Conservation (phyloP, 2,113 vertebrate species). For the Salvelinus alpinus region DNA sequence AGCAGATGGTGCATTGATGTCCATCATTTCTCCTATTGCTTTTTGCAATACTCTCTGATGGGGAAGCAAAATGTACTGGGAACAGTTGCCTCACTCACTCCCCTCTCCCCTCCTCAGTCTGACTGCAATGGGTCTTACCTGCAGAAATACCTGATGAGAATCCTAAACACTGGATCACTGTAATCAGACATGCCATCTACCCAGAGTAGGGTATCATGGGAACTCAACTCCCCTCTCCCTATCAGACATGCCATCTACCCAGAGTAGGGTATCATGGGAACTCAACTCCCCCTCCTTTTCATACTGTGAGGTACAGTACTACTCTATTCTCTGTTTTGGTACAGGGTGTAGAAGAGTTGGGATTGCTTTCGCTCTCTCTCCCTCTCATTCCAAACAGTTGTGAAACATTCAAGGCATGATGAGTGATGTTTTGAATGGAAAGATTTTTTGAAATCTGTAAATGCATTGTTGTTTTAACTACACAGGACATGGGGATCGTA, state of each 20-base stretch:
- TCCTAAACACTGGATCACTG: conserved; percentile 17
- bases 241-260: background rate
- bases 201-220: background rate
- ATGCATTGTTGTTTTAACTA: too few relatives aligned
- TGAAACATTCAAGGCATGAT: too few relatives aligned
- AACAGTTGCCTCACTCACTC: conserved; percentile 1
- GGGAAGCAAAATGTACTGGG: background rate
- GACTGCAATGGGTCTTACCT: conserved; percentile 5
- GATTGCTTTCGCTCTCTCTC: conserved; percentile 2
- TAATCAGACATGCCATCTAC: conserved; percentile 1
- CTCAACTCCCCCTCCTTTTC: background rate
- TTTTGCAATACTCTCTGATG: background rate
- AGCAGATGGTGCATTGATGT: conserved; percentile 20
- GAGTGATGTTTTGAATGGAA: too few relatives aligned
- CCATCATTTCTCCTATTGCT: conserved; percentile 29
- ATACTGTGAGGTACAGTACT: background rate
- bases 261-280: background rate
- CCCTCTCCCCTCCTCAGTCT: background rate
- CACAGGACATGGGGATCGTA: too few relatives aligned
- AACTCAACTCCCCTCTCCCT: conserved; percentile 6
- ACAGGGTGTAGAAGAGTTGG: conserved; percentile 11
- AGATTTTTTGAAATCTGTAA: too few relatives aligned
- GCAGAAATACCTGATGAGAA: conserved; percentile 18
- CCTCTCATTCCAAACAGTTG: conserved; percentile 24
- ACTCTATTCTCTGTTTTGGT: conserved; percentile 20